Evolutionary conservation across 2,113 vertebrate genomes (phyloP).

Genomic region (Sander vitreus): DNA sequence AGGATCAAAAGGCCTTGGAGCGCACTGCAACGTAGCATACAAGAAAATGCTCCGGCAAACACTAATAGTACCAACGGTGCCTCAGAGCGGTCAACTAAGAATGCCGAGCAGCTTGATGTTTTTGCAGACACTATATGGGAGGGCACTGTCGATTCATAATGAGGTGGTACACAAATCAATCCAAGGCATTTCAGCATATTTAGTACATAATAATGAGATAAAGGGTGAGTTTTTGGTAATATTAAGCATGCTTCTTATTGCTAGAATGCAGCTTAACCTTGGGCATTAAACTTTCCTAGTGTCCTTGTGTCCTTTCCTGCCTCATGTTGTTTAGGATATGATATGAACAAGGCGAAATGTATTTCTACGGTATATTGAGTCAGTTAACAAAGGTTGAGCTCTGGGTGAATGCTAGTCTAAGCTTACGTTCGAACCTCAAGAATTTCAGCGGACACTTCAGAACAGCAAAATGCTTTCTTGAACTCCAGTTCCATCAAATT

Average conservation of each 20-base stretch:
- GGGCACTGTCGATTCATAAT: conserved; percentile 1
- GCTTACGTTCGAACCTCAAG: background rate
- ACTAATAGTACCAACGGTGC: conserved; percentile 55
- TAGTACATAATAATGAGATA: background rate
- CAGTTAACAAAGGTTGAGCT: background rate
- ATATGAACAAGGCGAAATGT: conserved; percentile 11
- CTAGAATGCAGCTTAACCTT: background rate
- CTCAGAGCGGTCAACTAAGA: conserved; percentile 43
- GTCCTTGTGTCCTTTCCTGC: background rate
- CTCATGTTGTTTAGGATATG: background rate
- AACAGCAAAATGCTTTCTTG: background rate
- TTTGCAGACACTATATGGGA: conserved; percentile 5
- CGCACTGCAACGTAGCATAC: conserved; percentile 34
- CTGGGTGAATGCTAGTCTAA: background rate
- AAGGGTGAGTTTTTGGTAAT: background rate
- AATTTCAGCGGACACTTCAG: background rate
- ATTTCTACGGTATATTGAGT: conserved; percentile 1
- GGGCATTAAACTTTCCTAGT: no score
- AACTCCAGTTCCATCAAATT: background rate
- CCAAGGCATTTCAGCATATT: background rate
- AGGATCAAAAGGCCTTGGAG: conserved; percentile 70
- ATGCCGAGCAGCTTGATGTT: conserved; percentile 8
- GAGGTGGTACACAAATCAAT: conserved; percentile 36
- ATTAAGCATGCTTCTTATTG: conserved; percentile 14
- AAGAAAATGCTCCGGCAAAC: conserved; percentile 63